Percentiles rank a stretch among this genome's conserved stretches.
Evolutionary conservation across 2,888 invertebrate genomes (phyloP).

Genomic region (Rotaria magnacalcarata): DNA sequence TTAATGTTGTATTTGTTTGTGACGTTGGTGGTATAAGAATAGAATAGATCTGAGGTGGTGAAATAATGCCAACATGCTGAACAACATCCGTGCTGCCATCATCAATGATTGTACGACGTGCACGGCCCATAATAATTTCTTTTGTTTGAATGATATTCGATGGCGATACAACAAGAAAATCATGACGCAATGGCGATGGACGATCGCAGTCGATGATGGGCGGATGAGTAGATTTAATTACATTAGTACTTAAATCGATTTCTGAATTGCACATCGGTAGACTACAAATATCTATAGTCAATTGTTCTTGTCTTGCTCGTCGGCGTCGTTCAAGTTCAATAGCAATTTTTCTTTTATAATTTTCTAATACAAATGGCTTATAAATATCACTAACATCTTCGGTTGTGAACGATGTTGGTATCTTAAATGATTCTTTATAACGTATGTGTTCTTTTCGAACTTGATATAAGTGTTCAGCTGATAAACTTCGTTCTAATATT

Average conservation of each 20-base stretch:
- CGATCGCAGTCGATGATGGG: neutral
- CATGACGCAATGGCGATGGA: neutral
- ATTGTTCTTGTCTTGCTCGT: neutral
- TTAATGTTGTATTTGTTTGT: neutral
- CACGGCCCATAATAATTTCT: neutral
- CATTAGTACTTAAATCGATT: neutral
- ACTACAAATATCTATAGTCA: neutral
- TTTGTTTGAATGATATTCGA: neutral
- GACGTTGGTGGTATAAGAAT: neutral
- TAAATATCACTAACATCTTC: constrained; percentile 45
- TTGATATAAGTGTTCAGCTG: constrained; percentile 40
- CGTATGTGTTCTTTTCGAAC: constrained; percentile 42
- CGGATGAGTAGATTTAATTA: neutral
- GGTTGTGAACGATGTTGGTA: constrained; percentile 42
- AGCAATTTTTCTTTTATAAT: constrained; percentile 45
- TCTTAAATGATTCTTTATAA: constrained; percentile 12
- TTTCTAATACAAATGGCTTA: constrained; percentile 43
- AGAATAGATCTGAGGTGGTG: neutral
- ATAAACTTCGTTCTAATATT: constrained; percentile 34
- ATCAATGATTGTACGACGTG: neutral
- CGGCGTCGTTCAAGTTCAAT: constrained; percentile 44
- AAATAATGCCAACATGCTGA: neutral
- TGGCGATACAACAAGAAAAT: neutral
- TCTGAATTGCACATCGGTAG: neutral
- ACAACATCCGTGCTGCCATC: neutral